A percentile compares a stretch with the other conserved stretches of the same genome.
These are phyloP conservation scores for Cervus canadensis DNA, from an alignment of 2,113 vertebrate genomes.

Conservation along the genomic window DNA sequence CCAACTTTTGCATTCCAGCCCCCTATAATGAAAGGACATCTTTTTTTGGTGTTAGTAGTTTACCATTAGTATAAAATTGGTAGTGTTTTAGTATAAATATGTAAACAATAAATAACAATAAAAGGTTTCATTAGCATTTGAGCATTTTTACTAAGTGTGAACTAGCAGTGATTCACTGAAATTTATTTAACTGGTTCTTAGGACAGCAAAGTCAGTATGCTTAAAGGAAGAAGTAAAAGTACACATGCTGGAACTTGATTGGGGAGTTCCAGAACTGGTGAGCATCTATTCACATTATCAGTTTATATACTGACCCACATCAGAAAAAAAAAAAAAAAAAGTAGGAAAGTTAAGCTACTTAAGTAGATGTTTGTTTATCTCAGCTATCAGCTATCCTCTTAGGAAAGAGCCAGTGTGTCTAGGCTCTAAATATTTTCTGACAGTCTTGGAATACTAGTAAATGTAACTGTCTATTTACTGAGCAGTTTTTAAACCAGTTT, in stretches of 20 bases:
- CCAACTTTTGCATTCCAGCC: too few relatives aligned
- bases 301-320: neutral
- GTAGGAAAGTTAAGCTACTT: neutral
- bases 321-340: neutral
- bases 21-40: too few relatives aligned
- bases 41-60: neutral
- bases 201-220: neutral
- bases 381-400: neutral
- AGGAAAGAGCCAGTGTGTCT: neutral
- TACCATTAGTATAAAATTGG: slow-evolving; percentile 4
- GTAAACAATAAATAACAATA: neutral
- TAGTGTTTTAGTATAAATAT: slow-evolving; percentile 21
- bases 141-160: slow-evolving; percentile 5
- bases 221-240: neutral
- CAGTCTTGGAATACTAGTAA: neutral
- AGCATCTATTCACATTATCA: neutral
- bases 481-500: neutral
- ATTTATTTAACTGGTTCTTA: neutral
- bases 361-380: neutral
- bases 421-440: slow-evolving; percentile 9
- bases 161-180: neutral
- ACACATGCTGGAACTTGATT: neutral
- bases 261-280: neutral
- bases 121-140: slow-evolving; percentile 16
- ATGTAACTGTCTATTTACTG: neutral